These are phyloP conservation scores for Chelidonichthys spinosus DNA, from an alignment of 2,797 vertebrate species.

Conservation along the genomic window DNA sequence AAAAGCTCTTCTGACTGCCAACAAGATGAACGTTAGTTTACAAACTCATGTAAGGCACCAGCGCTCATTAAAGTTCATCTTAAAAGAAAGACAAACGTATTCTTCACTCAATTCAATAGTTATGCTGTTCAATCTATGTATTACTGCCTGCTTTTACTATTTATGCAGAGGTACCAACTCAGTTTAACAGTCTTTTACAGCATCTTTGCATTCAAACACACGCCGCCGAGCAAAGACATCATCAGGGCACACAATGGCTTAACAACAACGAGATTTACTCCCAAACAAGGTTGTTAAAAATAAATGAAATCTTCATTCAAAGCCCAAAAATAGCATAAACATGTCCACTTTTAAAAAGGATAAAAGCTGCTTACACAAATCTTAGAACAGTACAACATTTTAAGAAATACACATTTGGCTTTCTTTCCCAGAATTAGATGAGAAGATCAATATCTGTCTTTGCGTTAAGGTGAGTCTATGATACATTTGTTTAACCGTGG, in stretches of 20 bases:
- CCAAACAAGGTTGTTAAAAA: background rate
- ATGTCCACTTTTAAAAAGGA: background rate
- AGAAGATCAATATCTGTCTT: too few species aligned
- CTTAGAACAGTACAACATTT: background rate
- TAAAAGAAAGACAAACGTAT: background rate
- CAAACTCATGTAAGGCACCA: background rate
- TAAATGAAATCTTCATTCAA: background rate
- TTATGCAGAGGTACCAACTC: too few species aligned
- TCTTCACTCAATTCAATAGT: background rate
- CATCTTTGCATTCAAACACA: too few species aligned
- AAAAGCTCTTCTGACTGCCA: background rate
- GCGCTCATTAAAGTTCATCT: background rate
- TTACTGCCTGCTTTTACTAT: too few species aligned
- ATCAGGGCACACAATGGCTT: background rate
- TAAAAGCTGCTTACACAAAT: background rate
- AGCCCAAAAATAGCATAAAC: background rate
- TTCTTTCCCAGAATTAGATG: too few species aligned
- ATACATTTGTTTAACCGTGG: too few species aligned
- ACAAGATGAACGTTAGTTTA: background rate
- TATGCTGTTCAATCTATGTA: too few species aligned
- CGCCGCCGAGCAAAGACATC: too few species aligned
- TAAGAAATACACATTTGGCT: too few species aligned
- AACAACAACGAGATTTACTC: background rate
- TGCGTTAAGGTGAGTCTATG: too few species aligned
- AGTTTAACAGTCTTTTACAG: too few species aligned